phyloP scores from a whole-genome alignment of 2,888 invertebrate genomes.

The Drosophila antonietae region DNA sequence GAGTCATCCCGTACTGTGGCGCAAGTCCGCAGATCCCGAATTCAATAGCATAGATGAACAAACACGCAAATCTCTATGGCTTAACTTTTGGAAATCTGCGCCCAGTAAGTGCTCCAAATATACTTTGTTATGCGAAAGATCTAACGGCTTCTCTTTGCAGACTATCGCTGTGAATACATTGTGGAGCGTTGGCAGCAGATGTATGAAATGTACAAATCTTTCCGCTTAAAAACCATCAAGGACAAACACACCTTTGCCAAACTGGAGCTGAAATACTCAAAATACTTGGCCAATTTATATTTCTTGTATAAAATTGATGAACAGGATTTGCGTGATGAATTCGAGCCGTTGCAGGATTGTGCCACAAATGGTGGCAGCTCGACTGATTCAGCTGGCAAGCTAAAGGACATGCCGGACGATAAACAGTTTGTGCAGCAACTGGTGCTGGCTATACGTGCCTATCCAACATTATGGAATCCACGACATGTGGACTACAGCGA shows the following conservation, averaged over 20 bases:
- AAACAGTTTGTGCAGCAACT: constrained; percentile 75
- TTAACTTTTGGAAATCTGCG: constrained; percentile 76
- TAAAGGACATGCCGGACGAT: constrained; percentile 80
- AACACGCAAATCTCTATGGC: constrained; percentile 76
- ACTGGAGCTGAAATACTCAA: constrained; percentile 80
- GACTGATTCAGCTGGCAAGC: constrained; percentile 39
- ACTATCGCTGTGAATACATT: constrained; percentile 72
- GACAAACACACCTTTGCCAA: constrained; percentile 69
- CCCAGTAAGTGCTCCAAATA: constrained; percentile 55
- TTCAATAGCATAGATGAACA: constrained; percentile 80
- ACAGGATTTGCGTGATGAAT: constrained; percentile 78
- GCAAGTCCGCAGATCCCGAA: constrained; percentile 75
- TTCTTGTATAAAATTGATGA: constrained; percentile 81
- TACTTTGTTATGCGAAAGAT: too few species aligned
- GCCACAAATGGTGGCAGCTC: constrained; percentile 2
- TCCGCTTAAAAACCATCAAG: constrained; percentile 80
- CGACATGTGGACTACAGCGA: constrained; percentile 71
- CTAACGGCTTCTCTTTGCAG: constrained; percentile 29
- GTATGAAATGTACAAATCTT: constrained; percentile 83
- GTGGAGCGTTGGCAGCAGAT: constrained; percentile 81
- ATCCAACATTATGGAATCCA: constrained; percentile 79
- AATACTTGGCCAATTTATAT: constrained; percentile 80
- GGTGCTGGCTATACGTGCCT: constrained; percentile 65
- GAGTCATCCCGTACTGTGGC: constrained; percentile 81
- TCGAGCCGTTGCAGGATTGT: constrained; percentile 75